These are phyloP conservation scores for Clytia hemisphaerica DNA, from an alignment of 30 jellyfish, hydroid and myxozoan species.

Conservation along the genomic window DNA sequence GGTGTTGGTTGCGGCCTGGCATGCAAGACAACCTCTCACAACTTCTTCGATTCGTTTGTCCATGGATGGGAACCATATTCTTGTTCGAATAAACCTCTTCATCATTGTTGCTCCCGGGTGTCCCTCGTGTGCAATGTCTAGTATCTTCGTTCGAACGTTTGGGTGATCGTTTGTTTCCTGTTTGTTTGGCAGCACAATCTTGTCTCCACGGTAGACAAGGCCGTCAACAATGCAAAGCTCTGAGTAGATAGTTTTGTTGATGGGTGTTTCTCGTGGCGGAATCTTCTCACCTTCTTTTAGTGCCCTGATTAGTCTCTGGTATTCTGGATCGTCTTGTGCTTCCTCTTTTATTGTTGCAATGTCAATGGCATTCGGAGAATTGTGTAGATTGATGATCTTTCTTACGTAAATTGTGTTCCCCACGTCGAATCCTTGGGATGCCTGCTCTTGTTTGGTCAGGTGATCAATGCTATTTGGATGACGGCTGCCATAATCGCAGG, in stretches of 20 bases:
- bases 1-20: conserved; percentile 19
- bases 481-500: conserved; percentile 25
- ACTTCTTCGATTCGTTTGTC: background rate
- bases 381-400: conserved; percentile 17
- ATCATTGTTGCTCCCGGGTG: conserved; percentile 21
- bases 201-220: background rate
- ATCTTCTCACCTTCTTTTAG: background rate
- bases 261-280: background rate
- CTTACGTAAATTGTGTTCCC: conserved; percentile 5
- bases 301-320: background rate
- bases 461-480: conserved; percentile 7
- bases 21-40: conserved; percentile 18
- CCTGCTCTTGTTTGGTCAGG: background rate
- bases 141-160: conserved; percentile 1
- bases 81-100: conserved; percentile 14
- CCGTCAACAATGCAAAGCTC: background rate
- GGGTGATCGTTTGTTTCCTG: background rate
- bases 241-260: background rate
- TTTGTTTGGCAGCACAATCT: background rate
- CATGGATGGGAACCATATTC: conserved; percentile 15
- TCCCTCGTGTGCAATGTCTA: conserved; percentile 21
- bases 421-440: conserved; percentile 2
- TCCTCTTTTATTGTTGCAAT: background rate
- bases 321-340: background rate
- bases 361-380: background rate